Base-by-base conservation (phyloP, 2,113 vertebrate genomes). In the Melanostigma gelatinosum region DNA sequence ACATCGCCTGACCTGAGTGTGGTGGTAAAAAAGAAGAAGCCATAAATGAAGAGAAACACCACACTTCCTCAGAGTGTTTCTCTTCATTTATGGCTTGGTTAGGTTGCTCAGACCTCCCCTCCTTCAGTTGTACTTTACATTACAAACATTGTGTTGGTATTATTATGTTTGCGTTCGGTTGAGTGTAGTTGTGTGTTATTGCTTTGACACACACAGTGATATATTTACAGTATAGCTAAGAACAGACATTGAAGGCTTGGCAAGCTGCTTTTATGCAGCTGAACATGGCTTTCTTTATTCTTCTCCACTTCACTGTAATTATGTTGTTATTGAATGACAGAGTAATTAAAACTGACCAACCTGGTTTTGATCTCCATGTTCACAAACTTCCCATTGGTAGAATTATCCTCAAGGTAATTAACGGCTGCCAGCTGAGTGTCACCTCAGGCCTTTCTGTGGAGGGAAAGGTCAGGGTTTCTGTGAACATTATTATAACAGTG, bases 351-450 rank as follows among this genome's bases (percentile, higher is more conserved):
- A 13, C 61, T 32, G 54, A 44, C 61, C 46, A 27, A 3, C 38
- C 10, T 46, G 29, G 75, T 44, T 50, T 79, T 61, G 24, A 62
- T 36, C 32, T 34, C 24, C 4, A 62, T 52, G 27, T 72, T 54
- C 7, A 8, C 24, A 68, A 27, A 55, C 24, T 4, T 64, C 11
- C 3, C 4, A 10, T 40, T 1, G 13, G 32, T 6, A 62, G 16
- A 73, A 54, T 11, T 24, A 18, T 72, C 44, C 13, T 66, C 12
- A 55, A 61, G 10, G 24, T 40, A 8, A 15, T 48, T 27, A 9
- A 15, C 50, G 44, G 12, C 46, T 55, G 20, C 32, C 6, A 22
- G 5, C 15, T 18, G 63, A 57, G 36, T 4, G 2, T 44, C 22
- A 34, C 27, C 22, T 55, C 1, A 24, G 40, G 48, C n/a, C n/a